A percentile compares a stretch with the other conserved stretches of the same genome.
Conservation (phyloP, 2,888 invertebrate genomes). For the Leptura quadrifasciata region DNA sequence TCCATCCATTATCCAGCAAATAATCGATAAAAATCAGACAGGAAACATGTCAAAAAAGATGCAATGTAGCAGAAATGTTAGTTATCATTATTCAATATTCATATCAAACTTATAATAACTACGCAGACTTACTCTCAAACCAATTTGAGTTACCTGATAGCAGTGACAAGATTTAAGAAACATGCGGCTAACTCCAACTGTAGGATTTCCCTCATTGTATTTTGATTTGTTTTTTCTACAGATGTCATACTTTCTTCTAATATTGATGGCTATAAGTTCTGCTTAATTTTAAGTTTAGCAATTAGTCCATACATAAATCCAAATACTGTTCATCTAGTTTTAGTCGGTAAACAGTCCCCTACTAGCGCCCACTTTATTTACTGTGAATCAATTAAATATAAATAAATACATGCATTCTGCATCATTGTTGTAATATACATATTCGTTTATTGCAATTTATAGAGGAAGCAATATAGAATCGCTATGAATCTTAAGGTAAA, state of each 20-base stretch:
- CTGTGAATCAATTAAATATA: slow-evolving; percentile 1
- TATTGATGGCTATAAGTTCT: not conserved
- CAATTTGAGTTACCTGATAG: not conserved
- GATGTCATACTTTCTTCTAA: not conserved
- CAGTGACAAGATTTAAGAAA: not conserved
- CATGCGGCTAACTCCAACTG: not conserved
- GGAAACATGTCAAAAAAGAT: too few species aligned
- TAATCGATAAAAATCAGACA: too few species aligned
- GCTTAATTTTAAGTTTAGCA: not conserved
- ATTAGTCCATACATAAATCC: not conserved
- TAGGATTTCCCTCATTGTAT: not conserved
- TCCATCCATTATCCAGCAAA: not conserved
- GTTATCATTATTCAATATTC: not conserved
- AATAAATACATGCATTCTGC: not conserved
- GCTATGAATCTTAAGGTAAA: too few species aligned
- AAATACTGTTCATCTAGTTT: not conserved
- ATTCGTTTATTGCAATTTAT: not conserved
- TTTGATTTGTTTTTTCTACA: not conserved
- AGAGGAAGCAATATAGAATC: not conserved
- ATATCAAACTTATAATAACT: not conserved
- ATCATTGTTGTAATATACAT: not conserved
- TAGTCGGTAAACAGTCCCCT: not conserved
- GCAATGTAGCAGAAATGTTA: too few species aligned
- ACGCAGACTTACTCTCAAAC: not conserved
- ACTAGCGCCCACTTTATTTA: too few species aligned